These are phyloP conservation scores for Leucophenga varia DNA, from an alignment of 1,140 invertebrate species.

Conservation along the genomic window DNA sequence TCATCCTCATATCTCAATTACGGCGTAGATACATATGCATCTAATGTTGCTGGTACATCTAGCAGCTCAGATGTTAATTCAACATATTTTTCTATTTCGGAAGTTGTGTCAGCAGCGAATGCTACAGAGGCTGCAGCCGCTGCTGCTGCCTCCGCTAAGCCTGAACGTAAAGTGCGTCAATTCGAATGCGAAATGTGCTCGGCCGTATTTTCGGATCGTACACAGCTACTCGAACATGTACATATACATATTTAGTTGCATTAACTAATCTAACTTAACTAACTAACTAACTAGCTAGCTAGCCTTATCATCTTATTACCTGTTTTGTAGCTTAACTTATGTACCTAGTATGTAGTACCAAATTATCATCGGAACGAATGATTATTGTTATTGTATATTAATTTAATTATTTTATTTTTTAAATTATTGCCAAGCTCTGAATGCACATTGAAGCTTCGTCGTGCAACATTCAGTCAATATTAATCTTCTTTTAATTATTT, in stretches of 20 bases:
- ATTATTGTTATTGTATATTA: conserved; percentile 19
- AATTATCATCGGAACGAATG: conserved; percentile 11
- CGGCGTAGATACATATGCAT: conserved; percentile 32
- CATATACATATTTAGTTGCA: conserved; percentile 73
- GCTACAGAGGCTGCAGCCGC: conserved; percentile 38
- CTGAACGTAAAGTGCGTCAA: conserved; percentile 34
- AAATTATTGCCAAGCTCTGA: conserved; percentile 9
- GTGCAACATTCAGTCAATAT: too few relatives aligned
- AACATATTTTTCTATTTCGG: conserved; percentile 45
- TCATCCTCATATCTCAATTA: conserved; percentile 3
- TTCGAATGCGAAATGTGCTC: conserved; percentile 79
- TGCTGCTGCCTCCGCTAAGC: conserved; percentile 22
- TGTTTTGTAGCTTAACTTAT: too few relatives aligned
- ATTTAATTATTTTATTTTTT: neutral
- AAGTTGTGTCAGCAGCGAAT: conserved; percentile 42
- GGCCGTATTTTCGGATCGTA: conserved; percentile 70
- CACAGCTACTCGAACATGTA: conserved; percentile 73
- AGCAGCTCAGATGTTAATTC: conserved; percentile 35
- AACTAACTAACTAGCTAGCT: too few relatives aligned
- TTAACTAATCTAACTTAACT: neutral
- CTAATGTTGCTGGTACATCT: conserved; percentile 25
- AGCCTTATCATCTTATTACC: too few relatives aligned
- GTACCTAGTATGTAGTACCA: neutral
- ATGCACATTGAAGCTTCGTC: too few relatives aligned
- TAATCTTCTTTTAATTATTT: too few relatives aligned